These are phyloP conservation scores for Dilophus febrilis DNA, from an alignment of 2,888 invertebrate genomes.

Conservation along the genomic window DNA sequence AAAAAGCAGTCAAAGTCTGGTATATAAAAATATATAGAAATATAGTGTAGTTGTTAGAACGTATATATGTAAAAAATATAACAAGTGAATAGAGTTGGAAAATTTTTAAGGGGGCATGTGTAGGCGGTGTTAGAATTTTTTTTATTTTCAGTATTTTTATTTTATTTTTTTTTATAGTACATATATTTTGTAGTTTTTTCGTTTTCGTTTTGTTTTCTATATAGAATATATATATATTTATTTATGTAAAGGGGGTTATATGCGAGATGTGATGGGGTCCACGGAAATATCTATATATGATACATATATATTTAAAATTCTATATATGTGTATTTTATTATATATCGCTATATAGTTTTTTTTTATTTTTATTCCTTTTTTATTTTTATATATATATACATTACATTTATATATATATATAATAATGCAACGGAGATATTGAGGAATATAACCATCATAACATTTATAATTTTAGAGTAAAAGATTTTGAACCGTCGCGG, in stretches of 20 bases:
- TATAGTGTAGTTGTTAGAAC: constrained; percentile 2
- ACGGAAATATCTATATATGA: not conserved
- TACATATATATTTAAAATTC: not conserved
- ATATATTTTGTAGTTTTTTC: no score
- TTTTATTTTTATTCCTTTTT: not conserved
- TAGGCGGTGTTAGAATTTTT: constrained; percentile 15
- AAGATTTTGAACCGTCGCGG: constrained; percentile 22
- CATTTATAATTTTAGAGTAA: constrained; percentile 18
- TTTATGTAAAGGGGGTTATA: not conserved
- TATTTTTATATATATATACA: not conserved
- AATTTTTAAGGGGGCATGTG: constrained; percentile 9
- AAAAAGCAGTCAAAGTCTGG: constrained; percentile 7
- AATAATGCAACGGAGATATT: no score
- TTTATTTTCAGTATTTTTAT: constrained; percentile 2
- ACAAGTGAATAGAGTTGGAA: no score
- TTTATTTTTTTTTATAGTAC: not conserved
- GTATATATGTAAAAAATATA: constrained; percentile 1
- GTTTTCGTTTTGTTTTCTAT: not conserved
- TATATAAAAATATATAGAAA: constrained; percentile 4
- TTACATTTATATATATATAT: no score
- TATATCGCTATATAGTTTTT: no score
- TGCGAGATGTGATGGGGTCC: constrained; percentile 1
- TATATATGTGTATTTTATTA: not conserved
- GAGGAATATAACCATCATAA: constrained; percentile 14
- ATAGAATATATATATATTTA: no score